Conservation (phyloP, 2,888 invertebrate genomes). For the Griposia aprilina region DNA sequence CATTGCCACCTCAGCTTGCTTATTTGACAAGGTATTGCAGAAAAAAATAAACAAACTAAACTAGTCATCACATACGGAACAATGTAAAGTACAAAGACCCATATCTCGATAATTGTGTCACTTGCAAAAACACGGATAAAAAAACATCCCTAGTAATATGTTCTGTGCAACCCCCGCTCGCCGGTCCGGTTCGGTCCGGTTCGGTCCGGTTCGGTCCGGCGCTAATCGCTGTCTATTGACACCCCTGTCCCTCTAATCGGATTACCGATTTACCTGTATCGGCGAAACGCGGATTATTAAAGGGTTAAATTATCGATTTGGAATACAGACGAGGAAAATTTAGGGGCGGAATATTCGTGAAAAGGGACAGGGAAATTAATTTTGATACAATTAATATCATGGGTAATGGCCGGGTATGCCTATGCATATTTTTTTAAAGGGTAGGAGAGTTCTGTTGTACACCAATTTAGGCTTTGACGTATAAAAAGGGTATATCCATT, state of each 20-base stretch:
- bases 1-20: background rate
- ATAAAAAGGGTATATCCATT: conserved; percentile 14
- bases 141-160: conserved; percentile 20
- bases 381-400: conserved; percentile 25
- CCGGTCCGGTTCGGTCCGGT: conserved; percentile 11
- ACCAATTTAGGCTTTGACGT: conserved; percentile 15
- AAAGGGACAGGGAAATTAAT: conserved; percentile 41
- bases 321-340: conserved; percentile 25
- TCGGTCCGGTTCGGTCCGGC: conserved; percentile 11
- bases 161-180: background rate
- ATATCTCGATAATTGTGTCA: background rate
- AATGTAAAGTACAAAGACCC: background rate
- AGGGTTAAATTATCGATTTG: conserved; percentile 50
- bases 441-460: background rate
- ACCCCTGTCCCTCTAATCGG: conserved; percentile 74
- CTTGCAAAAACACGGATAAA: background rate
- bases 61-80: no score
- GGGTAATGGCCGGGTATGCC: background rate
- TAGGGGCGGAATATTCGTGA: conserved; percentile 15
- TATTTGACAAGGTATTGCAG: background rate
- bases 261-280: conserved; percentile 71
- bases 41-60: background rate
- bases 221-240: conserved; percentile 72
- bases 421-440: conserved; percentile 17
- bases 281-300: conserved; percentile 62